These are phyloP conservation scores for Falco biarmicus DNA, from an alignment of 2,797 vertebrate genomes.

Conservation along the genomic window DNA sequence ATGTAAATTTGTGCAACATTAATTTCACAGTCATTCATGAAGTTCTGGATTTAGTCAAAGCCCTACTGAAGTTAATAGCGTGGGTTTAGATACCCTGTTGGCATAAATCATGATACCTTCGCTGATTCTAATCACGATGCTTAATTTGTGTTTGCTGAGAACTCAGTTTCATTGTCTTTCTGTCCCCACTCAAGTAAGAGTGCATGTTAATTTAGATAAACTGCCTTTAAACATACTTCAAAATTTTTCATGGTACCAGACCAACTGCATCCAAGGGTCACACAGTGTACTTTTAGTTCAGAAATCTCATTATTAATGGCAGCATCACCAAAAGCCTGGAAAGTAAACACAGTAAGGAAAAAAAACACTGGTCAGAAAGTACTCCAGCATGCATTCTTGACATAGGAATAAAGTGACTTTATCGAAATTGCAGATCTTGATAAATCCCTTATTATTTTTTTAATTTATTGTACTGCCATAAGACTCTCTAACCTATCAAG, in stretches of 20 bases:
- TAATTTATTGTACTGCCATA: not conserved
- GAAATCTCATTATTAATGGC: conserved; percentile 84
- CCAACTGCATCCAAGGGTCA: conserved; percentile 79
- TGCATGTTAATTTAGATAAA: not conserved
- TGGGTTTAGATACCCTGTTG: not conserved
- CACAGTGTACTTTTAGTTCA: conserved; percentile 78
- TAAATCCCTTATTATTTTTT: not conserved
- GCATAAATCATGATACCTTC: not conserved
- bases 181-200: not conserved
- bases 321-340: conserved; percentile 80
- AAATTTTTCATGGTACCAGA: conserved; percentile 75
- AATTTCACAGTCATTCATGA: not conserved
- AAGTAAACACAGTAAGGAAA: not conserved
- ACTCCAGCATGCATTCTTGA: not conserved
- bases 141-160: not conserved
- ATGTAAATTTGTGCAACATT: not conserved
- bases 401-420: not conserved
- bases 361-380: not conserved
- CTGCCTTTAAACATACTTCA: conserved; percentile 66
- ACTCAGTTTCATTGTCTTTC: not conserved
- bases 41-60: not conserved
- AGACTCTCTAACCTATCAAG: not conserved
- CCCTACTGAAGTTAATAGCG: not conserved
- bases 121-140: not conserved
- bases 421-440: not conserved